Evolutionary conservation across 2,113 vertebrate species (phyloP).

Genomic region (Felis chaus): DNA sequence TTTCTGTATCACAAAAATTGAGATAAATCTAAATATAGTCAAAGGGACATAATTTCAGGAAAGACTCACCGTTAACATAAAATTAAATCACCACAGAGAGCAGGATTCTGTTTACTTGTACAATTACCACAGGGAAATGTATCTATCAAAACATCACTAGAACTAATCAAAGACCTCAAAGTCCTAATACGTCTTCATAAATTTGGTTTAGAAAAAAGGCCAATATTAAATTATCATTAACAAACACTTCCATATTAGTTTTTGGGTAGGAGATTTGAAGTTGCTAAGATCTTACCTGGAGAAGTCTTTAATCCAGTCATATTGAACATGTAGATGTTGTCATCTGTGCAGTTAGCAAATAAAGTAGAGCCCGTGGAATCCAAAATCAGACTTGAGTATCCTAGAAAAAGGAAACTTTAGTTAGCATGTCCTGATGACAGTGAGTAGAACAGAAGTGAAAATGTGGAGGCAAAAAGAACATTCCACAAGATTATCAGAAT

Average conservation of each 20-base stretch:
- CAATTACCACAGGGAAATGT: neutral
- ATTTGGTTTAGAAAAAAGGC: neutral
- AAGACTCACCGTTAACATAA: neutral
- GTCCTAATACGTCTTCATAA: neutral
- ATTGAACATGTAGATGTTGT: slow-evolving; percentile 96
- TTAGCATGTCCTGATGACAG: neutral
- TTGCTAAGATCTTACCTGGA: slow-evolving; percentile 88
- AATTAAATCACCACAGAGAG: neutral
- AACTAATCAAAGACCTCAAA: slow-evolving; percentile 12
- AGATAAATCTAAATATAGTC: neutral
- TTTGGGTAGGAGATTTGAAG: neutral
- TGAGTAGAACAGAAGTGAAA: neutral
- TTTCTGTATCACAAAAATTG: neutral
- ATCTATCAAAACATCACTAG: neutral
- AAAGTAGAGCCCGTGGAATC: slow-evolving; percentile 92
- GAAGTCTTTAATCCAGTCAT: slow-evolving; percentile 89
- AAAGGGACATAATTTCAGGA: neutral
- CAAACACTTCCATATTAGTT: neutral
- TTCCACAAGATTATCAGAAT: neutral
- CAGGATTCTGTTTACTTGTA: neutral
- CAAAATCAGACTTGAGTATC: slow-evolving; percentile 95
- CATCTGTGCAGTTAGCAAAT: slow-evolving; percentile 97
- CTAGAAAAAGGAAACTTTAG: slow-evolving; percentile 78
- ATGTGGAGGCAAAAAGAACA: neutral
- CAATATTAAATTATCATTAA: slow-evolving; percentile 14